phyloP scores from a whole-genome alignment of 2,888 invertebrate species.

The Drosophila yooni region DNA sequence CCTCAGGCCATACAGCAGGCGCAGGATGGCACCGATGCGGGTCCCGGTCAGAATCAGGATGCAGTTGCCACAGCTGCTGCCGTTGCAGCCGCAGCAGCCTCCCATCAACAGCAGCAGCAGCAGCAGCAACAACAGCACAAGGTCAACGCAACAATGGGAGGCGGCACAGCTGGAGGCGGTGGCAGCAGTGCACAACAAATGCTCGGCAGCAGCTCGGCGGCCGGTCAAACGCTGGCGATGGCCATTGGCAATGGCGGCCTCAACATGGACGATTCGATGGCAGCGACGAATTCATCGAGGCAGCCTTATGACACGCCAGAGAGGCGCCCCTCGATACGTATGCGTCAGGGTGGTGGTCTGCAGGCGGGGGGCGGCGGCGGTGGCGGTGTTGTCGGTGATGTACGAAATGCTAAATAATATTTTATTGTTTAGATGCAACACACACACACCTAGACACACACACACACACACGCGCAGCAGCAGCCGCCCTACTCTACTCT shows the following conservation, averaged over 20 bases:
- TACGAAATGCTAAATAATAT: conserved; percentile 85
- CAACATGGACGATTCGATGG: conserved; percentile 84
- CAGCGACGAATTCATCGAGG: conserved; percentile 85
- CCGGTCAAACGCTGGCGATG: conserved; percentile 69
- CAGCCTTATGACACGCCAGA: conserved; percentile 85
- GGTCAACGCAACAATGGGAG: conserved; percentile 70
- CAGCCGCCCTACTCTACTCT: conserved; percentile 13
- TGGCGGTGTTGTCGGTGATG: conserved; percentile 82
- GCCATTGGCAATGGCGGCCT: conserved; percentile 79
- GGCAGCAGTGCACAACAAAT: conserved; percentile 76
- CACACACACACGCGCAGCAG: conserved; percentile 16
- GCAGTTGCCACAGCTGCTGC: conserved; percentile 72
- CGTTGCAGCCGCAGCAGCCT: conserved; percentile 68
- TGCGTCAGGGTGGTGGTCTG: conserved; percentile 83
- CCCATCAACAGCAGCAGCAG: conserved; percentile 71
- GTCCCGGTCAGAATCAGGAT: conserved; percentile 69
- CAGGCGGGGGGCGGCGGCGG: conserved; percentile 81
- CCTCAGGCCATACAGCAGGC: conserved; percentile 83
- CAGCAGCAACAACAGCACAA: conserved; percentile 72
- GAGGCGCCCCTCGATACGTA: conserved; percentile 85
- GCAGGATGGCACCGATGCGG: conserved; percentile 80
- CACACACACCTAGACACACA: conserved; percentile 25
- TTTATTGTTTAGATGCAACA: conserved; percentile 82
- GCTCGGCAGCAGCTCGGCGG: conserved; percentile 57
- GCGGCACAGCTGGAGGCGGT: conserved; percentile 71